Evolutionary conservation across 2,113 vertebrate species (phyloP).

Genomic region (Microtus ochrogaster): DNA sequence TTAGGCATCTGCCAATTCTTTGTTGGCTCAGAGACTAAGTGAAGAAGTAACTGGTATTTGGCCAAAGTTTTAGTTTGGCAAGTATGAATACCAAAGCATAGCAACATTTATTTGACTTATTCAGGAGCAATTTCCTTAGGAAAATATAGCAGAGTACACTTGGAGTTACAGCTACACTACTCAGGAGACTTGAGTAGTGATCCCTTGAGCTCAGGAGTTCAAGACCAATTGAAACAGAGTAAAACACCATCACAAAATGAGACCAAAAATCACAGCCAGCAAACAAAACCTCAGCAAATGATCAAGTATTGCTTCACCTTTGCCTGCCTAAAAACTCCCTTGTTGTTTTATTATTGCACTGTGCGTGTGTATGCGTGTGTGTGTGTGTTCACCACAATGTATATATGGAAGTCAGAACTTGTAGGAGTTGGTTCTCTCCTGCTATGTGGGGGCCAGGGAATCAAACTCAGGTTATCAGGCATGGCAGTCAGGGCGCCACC

Average conservation of each 20-base stretch:
- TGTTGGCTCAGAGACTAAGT: background rate
- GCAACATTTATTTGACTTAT: slow-evolving; percentile 12
- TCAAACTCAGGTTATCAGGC: background rate
- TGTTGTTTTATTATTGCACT: background rate
- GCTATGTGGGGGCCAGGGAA: background rate
- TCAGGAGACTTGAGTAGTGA: too few relatives aligned
- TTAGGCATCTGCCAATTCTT: slow-evolving; percentile 35
- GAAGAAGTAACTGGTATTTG: slow-evolving; percentile 14
- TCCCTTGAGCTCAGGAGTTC: background rate
- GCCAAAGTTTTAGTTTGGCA: slow-evolving; percentile 37
- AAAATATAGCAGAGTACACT: background rate
- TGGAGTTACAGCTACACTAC: background rate
- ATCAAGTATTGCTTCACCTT: background rate
- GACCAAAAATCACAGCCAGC: background rate
- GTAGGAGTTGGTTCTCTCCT: background rate
- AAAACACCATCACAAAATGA: background rate
- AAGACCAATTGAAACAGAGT: background rate
- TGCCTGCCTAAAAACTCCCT: background rate
- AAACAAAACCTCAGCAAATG: slow-evolving; percentile 5
- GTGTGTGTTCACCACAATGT: background rate
- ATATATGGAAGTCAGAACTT: background rate
- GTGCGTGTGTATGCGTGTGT: background rate
- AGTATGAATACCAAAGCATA: background rate
- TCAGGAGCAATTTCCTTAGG: slow-evolving; percentile 18
- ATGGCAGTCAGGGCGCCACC: background rate